phyloP scores from a whole-genome alignment of 2,113 vertebrate genomes.

The Cynocephalus volans region DNA sequence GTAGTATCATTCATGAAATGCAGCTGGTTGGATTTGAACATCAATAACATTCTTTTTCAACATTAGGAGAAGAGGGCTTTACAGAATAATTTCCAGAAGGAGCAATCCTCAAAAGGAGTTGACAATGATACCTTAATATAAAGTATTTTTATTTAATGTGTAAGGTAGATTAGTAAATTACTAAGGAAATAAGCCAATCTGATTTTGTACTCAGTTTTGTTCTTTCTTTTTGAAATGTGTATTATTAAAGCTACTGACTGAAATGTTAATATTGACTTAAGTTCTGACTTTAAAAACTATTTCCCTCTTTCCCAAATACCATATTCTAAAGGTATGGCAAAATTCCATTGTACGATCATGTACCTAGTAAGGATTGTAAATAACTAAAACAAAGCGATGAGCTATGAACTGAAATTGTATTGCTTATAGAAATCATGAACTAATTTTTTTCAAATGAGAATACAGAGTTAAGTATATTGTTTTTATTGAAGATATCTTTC shows the following conservation, averaged over 20 bases:
- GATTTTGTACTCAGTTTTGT: neutral
- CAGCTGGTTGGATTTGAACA: neutral
- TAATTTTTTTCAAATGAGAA: constrained; percentile 49
- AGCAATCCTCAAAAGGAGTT: neutral
- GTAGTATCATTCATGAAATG: neutral
- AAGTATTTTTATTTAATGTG: neutral
- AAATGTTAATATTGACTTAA: constrained; percentile 14
- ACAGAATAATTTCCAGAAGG: neutral
- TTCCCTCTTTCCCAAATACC: neutral
- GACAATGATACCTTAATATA: neutral
- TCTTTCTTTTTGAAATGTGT: constrained; percentile 33
- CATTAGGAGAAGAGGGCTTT: constrained; percentile 5
- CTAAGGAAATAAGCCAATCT: neutral
- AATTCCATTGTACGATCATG: neutral
- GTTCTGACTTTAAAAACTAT: constrained; percentile 52
- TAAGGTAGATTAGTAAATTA: constrained; percentile 3
- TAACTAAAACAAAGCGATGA: constrained; percentile 6
- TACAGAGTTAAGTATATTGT: neutral
- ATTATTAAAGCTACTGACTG: neutral
- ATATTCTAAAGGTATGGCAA: neutral
- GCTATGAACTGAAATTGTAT: constrained; percentile 3
- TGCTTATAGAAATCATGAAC: constrained; percentile 49
- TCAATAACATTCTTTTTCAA: neutral
- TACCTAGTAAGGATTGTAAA: neutral
- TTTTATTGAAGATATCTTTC: constrained; percentile 18